These are phyloP conservation scores for Zaprionus nigranus DNA, from an alignment of 1,140 invertebrate genomes.

Conservation along the genomic window DNA sequence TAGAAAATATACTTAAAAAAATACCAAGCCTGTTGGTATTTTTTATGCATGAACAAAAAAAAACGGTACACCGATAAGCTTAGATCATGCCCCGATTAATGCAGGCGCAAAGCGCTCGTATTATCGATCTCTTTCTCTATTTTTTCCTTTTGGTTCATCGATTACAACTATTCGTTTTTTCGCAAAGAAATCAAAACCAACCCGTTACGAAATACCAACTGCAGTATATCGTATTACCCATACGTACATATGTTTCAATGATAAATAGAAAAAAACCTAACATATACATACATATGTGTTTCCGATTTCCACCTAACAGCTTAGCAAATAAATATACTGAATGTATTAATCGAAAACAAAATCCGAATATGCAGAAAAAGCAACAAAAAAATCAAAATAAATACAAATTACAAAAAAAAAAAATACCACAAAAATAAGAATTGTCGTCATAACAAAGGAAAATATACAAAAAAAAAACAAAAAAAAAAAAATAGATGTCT, in stretches of 20 bases:
- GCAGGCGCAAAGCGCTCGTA: slow-evolving; percentile 40
- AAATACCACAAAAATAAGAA: slow-evolving; percentile 12
- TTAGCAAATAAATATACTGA: slow-evolving; percentile 59
- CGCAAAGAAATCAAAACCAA: background rate
- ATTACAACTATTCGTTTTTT: background rate
- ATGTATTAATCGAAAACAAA: slow-evolving; percentile 33
- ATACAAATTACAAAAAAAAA: slow-evolving; percentile 9
- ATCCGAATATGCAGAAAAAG: slow-evolving; percentile 32
- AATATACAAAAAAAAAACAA: background rate
- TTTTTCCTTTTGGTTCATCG: background rate
- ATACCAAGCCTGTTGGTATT: slow-evolving; percentile 60
- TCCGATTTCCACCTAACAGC: slow-evolving; percentile 81
- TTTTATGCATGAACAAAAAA: slow-evolving; percentile 59
- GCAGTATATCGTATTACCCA: slow-evolving; percentile 32
- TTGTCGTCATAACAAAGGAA: slow-evolving; percentile 19
- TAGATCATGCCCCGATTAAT: slow-evolving; percentile 44
- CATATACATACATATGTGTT: slow-evolving; percentile 71
- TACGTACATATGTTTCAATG: slow-evolving; percentile 33
- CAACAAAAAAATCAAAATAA: slow-evolving; percentile 23
- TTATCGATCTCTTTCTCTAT: slow-evolving; percentile 7
- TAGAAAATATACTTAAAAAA: slow-evolving; percentile 11
- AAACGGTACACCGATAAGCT: slow-evolving; percentile 66
- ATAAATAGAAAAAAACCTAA: slow-evolving; percentile 2
- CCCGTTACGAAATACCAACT: slow-evolving; percentile 25
- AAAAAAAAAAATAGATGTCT: slow-evolving; percentile 3